Evolutionary conservation across 2,888 invertebrate species (phyloP), one percentile per base, ranked within the genome.

Genomic region (Pilophorus perplexus): DNA sequence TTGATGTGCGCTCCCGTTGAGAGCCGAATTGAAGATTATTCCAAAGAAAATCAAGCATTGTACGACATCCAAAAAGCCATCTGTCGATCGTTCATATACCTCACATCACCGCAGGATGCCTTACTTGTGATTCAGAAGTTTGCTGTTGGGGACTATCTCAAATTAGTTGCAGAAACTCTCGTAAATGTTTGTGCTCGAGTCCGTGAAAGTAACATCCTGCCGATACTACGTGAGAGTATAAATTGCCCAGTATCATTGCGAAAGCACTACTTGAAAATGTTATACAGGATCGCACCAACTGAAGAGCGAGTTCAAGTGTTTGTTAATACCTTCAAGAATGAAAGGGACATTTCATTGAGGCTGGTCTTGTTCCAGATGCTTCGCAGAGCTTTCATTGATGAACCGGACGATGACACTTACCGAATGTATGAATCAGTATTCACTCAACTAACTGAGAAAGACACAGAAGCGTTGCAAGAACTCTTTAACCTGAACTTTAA

Each of bases 61-160:
- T 68, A 59, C 50, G 38, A 50, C 16, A 40, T 69, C 23, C 70
- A 68, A 33, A 38, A 18, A 28, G 65, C 28, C 6, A 42, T 70
- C 12, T 40, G 48, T 6, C 0, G 14, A 3, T 57, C 54, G 25
- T 42, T 70, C 8, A 67, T 60, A 5, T 33, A 66, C 25, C 23
- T 67, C 14, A 28, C 64, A n/a, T 20, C n/a, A 2, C 66, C 70
- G n/a, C 38, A 33, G 12, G 42, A 54, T 22, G n/a, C 52, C n/a
- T 42, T 70, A 2, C 65, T 14, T n/a, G 4, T 59, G 10, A 16
- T 70, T 2, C 48, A 38, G 2, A 28, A 68, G 33, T 70, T 67
- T 57, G 55, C 70, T 8, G 44, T 38, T 5, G 70, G 70, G 1
- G 70, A 70, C 42, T 70, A 66, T 46, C 54, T 70, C 16, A 70